phyloP scores from a whole-genome alignment of 64 coral and sea anemone genomes.

The Montipora capricornis region DNA sequence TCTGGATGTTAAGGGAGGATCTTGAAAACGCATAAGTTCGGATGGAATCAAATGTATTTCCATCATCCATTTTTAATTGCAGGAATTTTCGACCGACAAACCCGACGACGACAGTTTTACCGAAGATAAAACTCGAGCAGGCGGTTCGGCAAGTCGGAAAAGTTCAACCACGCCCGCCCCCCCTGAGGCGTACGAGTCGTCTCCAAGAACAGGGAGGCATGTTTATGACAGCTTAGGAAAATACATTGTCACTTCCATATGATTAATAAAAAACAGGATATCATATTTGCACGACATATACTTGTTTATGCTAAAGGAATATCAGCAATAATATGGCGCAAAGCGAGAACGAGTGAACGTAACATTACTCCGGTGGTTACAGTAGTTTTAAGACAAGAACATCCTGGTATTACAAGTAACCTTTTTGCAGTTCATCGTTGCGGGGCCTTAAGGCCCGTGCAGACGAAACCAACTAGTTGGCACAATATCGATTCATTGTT shows the following conservation, averaged over 20 bases:
- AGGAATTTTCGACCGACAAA: neutral
- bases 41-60: neutral
- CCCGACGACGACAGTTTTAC: neutral
- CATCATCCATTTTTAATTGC: neutral
- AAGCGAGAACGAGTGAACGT: no score
- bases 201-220: constrained; percentile 31
- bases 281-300: neutral
- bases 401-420: no score
- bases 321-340: no score
- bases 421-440: no score
- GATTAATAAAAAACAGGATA: neutral
- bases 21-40: no score
- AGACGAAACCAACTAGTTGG: no score
- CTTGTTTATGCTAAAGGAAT: no score
- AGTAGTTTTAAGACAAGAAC: no score
- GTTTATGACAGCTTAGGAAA: neutral
- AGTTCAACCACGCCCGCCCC: constrained; percentile 32
- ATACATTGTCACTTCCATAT: neutral
- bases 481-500: no score
- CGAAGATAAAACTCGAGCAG: neutral
- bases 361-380: no score
- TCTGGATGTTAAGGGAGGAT: no score
- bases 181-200: constrained; percentile 62
- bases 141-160: constrained; percentile 15
- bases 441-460: no score